phyloP scores from a whole-genome alignment of 2,113 vertebrate genomes.

The Clarias batrachus region DNA sequence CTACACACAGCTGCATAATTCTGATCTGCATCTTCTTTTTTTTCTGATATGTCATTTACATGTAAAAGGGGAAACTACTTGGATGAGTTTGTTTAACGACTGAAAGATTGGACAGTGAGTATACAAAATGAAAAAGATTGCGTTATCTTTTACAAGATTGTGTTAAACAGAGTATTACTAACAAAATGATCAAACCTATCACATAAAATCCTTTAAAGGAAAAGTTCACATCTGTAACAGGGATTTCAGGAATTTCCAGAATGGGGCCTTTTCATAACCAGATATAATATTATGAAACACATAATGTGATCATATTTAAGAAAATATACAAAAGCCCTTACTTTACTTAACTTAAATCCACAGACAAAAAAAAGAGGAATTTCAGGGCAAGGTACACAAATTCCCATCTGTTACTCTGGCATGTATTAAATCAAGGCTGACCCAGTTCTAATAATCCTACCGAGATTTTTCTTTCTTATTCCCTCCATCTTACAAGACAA shows the following conservation, averaged over 20 bases:
- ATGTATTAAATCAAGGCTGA: constrained; percentile 29
- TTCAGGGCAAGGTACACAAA: constrained; percentile 8
- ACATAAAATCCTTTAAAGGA: background rate
- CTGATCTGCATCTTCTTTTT: background rate
- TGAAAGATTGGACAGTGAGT: background rate
- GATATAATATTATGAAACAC: background rate
- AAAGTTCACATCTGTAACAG: constrained; percentile 8
- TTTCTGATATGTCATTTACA: background rate
- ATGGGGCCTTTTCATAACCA: background rate
- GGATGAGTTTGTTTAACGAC: background rate
- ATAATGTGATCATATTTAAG: background rate
- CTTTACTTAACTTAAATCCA: background rate
- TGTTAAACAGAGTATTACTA: background rate
- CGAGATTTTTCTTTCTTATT: constrained; percentile 23
- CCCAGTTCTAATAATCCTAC: constrained; percentile 40
- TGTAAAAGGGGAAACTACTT: background rate
- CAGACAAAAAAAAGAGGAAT: background rate
- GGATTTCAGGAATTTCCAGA: background rate
- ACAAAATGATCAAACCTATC: background rate
- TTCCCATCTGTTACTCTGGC: constrained; percentile 18
- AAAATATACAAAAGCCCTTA: background rate
- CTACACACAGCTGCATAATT: background rate
- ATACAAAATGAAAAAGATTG: background rate
- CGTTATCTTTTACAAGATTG: background rate
- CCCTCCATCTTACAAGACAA: background rate